These are phyloP conservation scores for Piprites chloris DNA, from an alignment of 2,113 vertebrate species.

Conservation along the genomic window DNA sequence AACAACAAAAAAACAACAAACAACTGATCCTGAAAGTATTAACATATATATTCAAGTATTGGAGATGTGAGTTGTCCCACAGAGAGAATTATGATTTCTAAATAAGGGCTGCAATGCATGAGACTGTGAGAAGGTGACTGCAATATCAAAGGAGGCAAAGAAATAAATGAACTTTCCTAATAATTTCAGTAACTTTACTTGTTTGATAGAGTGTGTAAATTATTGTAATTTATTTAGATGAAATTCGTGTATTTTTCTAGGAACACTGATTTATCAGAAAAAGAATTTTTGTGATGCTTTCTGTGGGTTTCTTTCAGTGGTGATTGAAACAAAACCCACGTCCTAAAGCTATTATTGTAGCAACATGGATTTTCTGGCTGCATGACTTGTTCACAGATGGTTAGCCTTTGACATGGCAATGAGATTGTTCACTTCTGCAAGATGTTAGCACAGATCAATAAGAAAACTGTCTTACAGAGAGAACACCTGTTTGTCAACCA, in stretches of 20 bases:
- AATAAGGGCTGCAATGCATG: background rate
- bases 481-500: slow-evolving; percentile 57
- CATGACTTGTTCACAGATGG: slow-evolving; percentile 62
- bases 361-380: slow-evolving; percentile 54
- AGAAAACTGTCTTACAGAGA: slow-evolving; percentile 55
- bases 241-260: background rate
- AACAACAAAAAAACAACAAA: no score
- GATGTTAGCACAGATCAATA: slow-evolving; percentile 64
- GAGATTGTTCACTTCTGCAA: slow-evolving; percentile 55
- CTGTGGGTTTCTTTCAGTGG: background rate
- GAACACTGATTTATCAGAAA: background rate
- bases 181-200: background rate
- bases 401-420: slow-evolving; percentile 67
- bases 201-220: background rate
- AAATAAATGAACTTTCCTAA: background rate
- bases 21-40: background rate
- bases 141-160: background rate
- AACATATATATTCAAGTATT: background rate
- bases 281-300: background rate
- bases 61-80: background rate
- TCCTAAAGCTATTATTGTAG: slow-evolving; percentile 41
- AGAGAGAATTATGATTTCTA: background rate
- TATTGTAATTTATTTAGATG: background rate
- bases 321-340: slow-evolving; percentile 30
- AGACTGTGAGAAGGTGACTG: background rate